Percentiles rank a stretch among this genome's conserved stretches.
These are phyloP conservation scores for Furcifer pardalis DNA, from an alignment of 2,797 vertebrate genomes.

Conservation along the genomic window DNA sequence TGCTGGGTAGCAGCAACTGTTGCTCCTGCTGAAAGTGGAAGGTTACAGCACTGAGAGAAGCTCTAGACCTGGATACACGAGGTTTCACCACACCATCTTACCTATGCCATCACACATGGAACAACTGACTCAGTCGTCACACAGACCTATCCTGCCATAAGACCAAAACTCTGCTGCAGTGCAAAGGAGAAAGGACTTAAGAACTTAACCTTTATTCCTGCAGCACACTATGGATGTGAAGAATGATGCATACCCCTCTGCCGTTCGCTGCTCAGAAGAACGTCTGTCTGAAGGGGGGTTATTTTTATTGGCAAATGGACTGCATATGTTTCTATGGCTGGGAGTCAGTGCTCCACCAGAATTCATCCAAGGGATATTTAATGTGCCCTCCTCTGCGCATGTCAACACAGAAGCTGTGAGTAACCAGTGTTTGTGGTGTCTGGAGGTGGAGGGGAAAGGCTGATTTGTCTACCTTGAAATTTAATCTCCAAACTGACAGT, in stretches of 20 bases:
- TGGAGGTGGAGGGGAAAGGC: not conserved
- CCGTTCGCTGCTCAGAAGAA: slow-evolving; percentile 91
- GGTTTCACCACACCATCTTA: not conserved
- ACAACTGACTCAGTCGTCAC: not conserved
- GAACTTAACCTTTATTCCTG: not conserved
- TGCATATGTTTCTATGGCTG: slow-evolving; percentile 90
- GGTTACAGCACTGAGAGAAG: not conserved
- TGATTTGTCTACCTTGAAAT: not conserved
- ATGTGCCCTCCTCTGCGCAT: slow-evolving; percentile 89
- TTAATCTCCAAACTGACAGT: not conserved
- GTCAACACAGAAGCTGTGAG: slow-evolving; percentile 85
- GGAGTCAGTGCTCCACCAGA: slow-evolving; percentile 86
- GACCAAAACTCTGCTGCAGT: not conserved
- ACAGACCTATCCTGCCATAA: not conserved
- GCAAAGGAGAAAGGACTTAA: not conserved
- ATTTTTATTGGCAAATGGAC: slow-evolving; percentile 91
- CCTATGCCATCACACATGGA: not conserved
- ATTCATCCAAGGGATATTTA: slow-evolving; percentile 91
- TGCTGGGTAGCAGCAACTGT: not conserved
- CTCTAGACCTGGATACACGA: not conserved
- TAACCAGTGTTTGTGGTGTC: slow-evolving; percentile 13
- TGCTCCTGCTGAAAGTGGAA: not conserved
- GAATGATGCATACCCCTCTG: slow-evolving; percentile 74
- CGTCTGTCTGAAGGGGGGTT: slow-evolving; percentile 87
- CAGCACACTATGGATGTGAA: slow-evolving; percentile 87